Percentiles rank a stretch among this genome's conserved stretches.
These are phyloP conservation scores for Cataglyphis altisquamis DNA, from an alignment of 2,888 invertebrate genomes.

Conservation along the genomic window DNA sequence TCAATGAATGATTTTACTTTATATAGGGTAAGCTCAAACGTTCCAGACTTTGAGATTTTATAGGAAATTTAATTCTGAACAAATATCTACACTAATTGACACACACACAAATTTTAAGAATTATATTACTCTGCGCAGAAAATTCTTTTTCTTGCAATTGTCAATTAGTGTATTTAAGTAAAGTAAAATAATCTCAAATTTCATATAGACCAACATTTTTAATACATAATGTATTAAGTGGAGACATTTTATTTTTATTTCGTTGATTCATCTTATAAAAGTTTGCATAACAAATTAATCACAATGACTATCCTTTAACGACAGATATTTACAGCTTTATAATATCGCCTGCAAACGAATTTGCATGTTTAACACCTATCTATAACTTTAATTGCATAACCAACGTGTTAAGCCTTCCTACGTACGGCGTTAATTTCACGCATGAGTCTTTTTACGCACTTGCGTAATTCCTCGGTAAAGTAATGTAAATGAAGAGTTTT, in stretches of 20 bases:
- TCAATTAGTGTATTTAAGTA: neutral
- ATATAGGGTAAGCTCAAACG: neutral
- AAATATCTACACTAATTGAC: neutral
- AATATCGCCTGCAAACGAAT: constrained; percentile 23
- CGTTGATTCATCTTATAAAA: neutral
- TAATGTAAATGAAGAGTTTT: constrained; percentile 30
- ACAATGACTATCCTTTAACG: constrained; percentile 10
- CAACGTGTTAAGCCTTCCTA: constrained; percentile 24
- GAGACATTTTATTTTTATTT: neutral
- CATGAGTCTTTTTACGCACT: constrained; percentile 38
- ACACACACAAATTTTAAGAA: neutral
- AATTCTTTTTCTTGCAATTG: neutral
- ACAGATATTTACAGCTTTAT: constrained; percentile 8
- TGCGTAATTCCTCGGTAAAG: constrained; percentile 35
- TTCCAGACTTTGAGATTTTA: too few relatives aligned
- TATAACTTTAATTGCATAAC: constrained; percentile 46
- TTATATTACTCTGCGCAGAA: neutral
- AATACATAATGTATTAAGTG: neutral
- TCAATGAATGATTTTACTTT: neutral
- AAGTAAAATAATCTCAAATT: neutral
- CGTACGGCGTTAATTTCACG: constrained; percentile 46
- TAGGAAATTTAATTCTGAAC: too few relatives aligned
- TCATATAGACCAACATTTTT: neutral
- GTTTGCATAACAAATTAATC: neutral
- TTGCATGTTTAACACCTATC: constrained; percentile 51